A percentile compares a stretch with the other conserved stretches of the same genome.
phyloP scores from a whole-genome alignment of 2,797 vertebrate species.

The Acrocephalus scirpaceus region DNA sequence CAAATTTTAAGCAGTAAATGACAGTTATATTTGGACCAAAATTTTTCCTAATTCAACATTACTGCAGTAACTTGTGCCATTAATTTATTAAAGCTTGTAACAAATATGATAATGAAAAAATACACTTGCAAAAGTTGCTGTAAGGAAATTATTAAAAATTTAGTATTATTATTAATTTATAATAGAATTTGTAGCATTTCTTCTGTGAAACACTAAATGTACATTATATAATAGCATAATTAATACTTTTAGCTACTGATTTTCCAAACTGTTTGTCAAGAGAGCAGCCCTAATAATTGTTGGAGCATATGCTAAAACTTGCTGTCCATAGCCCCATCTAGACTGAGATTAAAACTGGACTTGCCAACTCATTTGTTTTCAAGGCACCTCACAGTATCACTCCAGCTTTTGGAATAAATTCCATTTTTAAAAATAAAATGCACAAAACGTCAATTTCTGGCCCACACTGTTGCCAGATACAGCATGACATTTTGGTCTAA shows the following conservation, averaged over 20 bases:
- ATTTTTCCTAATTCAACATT: neutral
- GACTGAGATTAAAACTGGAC: neutral
- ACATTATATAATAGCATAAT: neutral
- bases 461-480: neutral
- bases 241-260: neutral
- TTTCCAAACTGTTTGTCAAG: neutral
- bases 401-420: neutral
- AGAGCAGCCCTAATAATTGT: neutral
- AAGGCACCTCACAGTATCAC: neutral
- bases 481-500: neutral
- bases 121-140: neutral
- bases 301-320: neutral
- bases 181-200: neutral
- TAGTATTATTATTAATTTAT: neutral
- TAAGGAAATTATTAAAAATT: neutral
- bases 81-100: neutral
- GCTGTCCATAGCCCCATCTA: neutral
- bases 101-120: neutral
- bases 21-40: neutral
- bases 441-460: neutral
- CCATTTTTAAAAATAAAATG: neutral
- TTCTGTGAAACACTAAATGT: neutral
- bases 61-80: neutral
- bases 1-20: neutral
- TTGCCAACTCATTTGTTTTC: neutral